Conservation (phyloP, 2,797 vertebrate genomes). For the Characodon lateralis region DNA sequence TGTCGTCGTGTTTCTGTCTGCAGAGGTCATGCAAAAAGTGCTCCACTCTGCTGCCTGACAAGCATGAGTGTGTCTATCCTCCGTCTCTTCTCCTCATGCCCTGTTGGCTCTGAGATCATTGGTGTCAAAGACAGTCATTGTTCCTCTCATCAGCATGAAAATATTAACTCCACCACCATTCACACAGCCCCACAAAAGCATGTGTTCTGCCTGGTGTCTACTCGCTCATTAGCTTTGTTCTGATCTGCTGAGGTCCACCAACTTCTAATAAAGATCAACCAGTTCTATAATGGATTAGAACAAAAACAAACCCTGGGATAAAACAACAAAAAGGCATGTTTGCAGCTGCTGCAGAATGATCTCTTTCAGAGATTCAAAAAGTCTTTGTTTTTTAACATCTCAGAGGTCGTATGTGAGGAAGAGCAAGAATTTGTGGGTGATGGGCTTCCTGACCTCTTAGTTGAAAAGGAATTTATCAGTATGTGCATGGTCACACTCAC, state of each 20-base stretch:
- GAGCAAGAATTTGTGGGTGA: conserved; percentile 17
- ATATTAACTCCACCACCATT: conserved; percentile 40
- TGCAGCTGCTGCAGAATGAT: not conserved
- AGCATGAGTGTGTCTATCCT: conserved; percentile 40
- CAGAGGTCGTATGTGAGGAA: conserved; percentile 18
- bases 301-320: not conserved
- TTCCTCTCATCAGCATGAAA: conserved; percentile 48
- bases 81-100: conserved; percentile 20
- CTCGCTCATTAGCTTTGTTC: conserved; percentile 42
- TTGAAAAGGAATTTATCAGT: conserved; percentile 37
- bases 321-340: not conserved
- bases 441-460: conserved; percentile 29
- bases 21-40: conserved; percentile 48
- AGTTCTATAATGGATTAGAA: conserved; percentile 18
- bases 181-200: conserved; percentile 18
- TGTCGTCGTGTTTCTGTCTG: conserved; percentile 54
- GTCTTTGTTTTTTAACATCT: conserved; percentile 28
- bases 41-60: conserved; percentile 45
- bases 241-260: conserved; percentile 19
- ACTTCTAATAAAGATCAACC: conserved; percentile 40
- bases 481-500: not conserved
- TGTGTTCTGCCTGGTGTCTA: conserved; percentile 18
- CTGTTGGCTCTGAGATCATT: conserved; percentile 22
- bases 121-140: conserved; percentile 58
- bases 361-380: conserved; percentile 1